Evolutionary conservation across 2,113 vertebrate genomes (phyloP), one percentile per base, ranked within the genome.

Genomic region (Ailuropoda melanoleuca): DNA sequence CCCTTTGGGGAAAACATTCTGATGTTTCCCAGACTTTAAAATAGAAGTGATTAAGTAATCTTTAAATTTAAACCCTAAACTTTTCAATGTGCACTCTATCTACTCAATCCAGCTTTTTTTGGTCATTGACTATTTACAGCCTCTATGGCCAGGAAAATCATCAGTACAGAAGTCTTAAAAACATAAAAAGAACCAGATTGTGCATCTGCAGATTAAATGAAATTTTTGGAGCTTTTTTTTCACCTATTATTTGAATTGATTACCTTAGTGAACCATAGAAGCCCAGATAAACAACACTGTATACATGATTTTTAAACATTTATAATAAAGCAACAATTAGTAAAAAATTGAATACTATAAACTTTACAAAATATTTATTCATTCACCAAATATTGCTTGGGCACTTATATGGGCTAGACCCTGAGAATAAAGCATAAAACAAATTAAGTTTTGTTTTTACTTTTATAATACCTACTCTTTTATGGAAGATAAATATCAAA

Each of bases 21-120:
- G 72, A 97, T 97, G 26, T 81, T 88, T 97, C 64, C 90, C 94
- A 98, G 96, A 97, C 81, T 97, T 94, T 70, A 70, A 93, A 98
- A 84, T 90, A 96, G 64, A 95, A 88, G 43, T 48, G 81, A 96
- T 92, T 92, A 94, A 90, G 64, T 70, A 78, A 88, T 95, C 48
- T 92, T 87, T 74, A 84, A 56, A 95, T 95, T 60, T 86, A 68
- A 95, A 68, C 17, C 31, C 34, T 82, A 92, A 94, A 81, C 18
- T 95, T 93, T 72, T 78, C 89, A 93, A 14, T 55, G 17, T 90
- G 21, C 15, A 13, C 18, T 68, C 77, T 84, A 37, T 77, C 62
- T 82, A 64, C 10, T 84, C 15, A 70, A 55, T 55, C 48, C 43
- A 95, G 34, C 4, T 26, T 74, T 64, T 82, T 64, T 97, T 62